Base-by-base conservation (phyloP, 2,888 invertebrate species). In the Crepidodera aurea region DNA sequence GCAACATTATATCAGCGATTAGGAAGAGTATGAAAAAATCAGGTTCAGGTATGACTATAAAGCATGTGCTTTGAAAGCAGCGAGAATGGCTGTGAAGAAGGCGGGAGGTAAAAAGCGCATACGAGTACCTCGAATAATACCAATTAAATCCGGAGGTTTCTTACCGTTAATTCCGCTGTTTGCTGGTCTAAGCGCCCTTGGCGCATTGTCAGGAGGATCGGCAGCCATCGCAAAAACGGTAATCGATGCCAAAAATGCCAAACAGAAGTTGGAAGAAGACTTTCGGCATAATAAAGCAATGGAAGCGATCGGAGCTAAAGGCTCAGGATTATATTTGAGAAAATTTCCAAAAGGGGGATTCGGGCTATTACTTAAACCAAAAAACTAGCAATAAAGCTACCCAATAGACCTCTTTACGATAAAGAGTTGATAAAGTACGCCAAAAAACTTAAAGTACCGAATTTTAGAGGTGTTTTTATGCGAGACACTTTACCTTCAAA, bases 231-330 rank as follows among this genome's bases (percentile, higher is more conserved):
- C 73, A 0, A 78, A 78, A 64, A 72, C 77, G 7, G 69, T 77
- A 7, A 75, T 74, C 61, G 70, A 76, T 51, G 70, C 73, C 1
- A 75, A 74, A 65, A 60, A 63, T 51, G 77, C 77, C n/a, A 69
- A 72, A 69, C 68, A 74, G 62, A 64, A 71, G 59, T 55, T 77
- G 39, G 54, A 69, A 40, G 77, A 81, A 66, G 68, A 64, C 39
- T 59, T 71, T 50, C 72, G 77, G 6, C 79, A 78, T 63, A 79
- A 80, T 64, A 60, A 71, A 68, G 64, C 68, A 6, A 78, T 79
- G 75, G 79, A 79, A 72, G 73, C 75, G 10, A 65, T 78, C 15
- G 74, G 39, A 6, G 32, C 32, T 32, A 32, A 27, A 29, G 42
- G 40, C n/a, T 12, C 6, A 39, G 53, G 46, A 18, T 8, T 59